Percentiles rank a stretch among this genome's conserved stretches.
These are phyloP conservation scores for Pelobates cultripes DNA, from an alignment of 2,797 vertebrate species.

Conservation along the genomic window DNA sequence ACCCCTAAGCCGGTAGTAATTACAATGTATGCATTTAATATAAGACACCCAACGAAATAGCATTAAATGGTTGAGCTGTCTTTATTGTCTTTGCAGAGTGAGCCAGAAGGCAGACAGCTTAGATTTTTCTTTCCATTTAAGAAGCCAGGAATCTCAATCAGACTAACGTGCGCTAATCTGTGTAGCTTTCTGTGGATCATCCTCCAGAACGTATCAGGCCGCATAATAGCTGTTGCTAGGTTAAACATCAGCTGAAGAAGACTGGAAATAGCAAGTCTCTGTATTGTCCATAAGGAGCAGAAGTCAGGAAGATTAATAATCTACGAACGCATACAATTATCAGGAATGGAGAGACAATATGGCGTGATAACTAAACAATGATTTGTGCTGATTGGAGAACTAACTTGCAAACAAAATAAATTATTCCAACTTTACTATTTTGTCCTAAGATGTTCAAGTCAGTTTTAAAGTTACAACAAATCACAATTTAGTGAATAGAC, in stretches of 20 bases:
- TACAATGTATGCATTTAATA: too few species aligned
- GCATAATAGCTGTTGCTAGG: slow-evolving; percentile 30
- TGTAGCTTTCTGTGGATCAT: slow-evolving; percentile 23
- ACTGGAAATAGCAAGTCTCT: slow-evolving; percentile 19
- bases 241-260: slow-evolving; percentile 22
- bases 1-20: too few species aligned
- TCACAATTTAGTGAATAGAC: too few species aligned
- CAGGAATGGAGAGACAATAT: not conserved
- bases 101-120: slow-evolving; percentile 47
- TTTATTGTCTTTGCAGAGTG: slow-evolving; percentile 2
- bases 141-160: slow-evolving; percentile 37
- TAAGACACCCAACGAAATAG: not conserved
- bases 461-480: too few species aligned
- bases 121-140: slow-evolving; percentile 33
- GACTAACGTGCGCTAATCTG: slow-evolving; percentile 30
- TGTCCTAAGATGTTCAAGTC: too few species aligned
- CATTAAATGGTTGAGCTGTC: not conserved
- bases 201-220: slow-evolving; percentile 16
- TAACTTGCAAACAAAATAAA: too few species aligned
- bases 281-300: slow-evolving; percentile 1
- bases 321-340: not conserved
- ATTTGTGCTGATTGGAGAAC: too few species aligned
- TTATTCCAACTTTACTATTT: too few species aligned
- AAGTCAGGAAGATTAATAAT: slow-evolving; percentile 22
- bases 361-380: too few species aligned